Evolutionary conservation across 92 coral and sea anemone species (phyloP).

Genomic region (Metridium senile): DNA sequence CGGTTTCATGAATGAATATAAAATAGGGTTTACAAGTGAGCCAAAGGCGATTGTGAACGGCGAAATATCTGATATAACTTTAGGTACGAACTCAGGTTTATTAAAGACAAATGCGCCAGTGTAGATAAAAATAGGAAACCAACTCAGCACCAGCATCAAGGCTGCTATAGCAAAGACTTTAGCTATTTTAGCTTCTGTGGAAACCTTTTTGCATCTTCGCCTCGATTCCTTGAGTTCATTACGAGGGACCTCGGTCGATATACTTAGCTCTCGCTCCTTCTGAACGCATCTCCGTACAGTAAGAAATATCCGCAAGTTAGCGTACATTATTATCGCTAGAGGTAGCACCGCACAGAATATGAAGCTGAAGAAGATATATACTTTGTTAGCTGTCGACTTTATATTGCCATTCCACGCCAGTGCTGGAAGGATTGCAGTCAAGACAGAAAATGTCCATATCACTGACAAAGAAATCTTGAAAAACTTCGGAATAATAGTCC

Average conservation of each 20-base stretch:
- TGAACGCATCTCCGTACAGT: slow-evolving; percentile 51
- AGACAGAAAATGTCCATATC: slow-evolving; percentile 58
- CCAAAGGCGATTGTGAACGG: slow-evolving; percentile 70
- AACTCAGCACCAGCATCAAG: slow-evolving; percentile 52
- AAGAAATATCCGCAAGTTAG: slow-evolving; percentile 52
- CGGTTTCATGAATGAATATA: slow-evolving; percentile 72
- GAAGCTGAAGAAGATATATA: slow-evolving; percentile 56
- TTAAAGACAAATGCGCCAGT: slow-evolving; percentile 28
- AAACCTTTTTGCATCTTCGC: slow-evolving; percentile 41
- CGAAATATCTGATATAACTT: slow-evolving; percentile 27
- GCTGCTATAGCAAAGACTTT: slow-evolving; percentile 63
- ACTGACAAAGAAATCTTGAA: slow-evolving; percentile 44
- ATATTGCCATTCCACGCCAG: slow-evolving; percentile 45
- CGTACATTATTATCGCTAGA: slow-evolving; percentile 44
- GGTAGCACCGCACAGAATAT: slow-evolving; percentile 48
- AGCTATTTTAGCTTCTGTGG: slow-evolving; percentile 73
- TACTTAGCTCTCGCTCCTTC: slow-evolving; percentile 62
- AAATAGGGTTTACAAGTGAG: slow-evolving; percentile 57
- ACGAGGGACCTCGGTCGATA: slow-evolving; percentile 29
- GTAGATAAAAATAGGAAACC: slow-evolving; percentile 63
- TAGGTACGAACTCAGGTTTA: slow-evolving; percentile 36
- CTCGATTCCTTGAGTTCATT: slow-evolving; percentile 20
- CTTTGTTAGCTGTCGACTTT: slow-evolving; percentile 32
- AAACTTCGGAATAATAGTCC: slow-evolving; percentile 39
- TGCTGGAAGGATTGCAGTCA: slow-evolving; percentile 54